These are phyloP conservation scores for Penaeus chinensis DNA, from an alignment of 1,140 invertebrate species.

Conservation along the genomic window DNA sequence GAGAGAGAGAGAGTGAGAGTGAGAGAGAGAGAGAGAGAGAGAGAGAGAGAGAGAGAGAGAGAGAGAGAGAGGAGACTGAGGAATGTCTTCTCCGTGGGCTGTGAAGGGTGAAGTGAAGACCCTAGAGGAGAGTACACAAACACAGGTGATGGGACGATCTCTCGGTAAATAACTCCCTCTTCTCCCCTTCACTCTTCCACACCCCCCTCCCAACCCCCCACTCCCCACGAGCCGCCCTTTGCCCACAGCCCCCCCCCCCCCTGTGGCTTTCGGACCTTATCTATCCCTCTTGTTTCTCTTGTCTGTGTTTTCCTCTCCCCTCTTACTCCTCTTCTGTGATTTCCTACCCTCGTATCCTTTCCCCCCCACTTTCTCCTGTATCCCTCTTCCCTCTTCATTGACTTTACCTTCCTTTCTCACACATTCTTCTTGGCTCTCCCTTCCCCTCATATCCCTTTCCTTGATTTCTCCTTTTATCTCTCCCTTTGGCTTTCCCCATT, in stretches of 20 bases:
- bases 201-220: neutral
- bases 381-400: neutral
- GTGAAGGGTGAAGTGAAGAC: too few species aligned
- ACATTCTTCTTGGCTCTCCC: neutral
- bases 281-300: neutral
- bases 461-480: neutral
- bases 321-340: neutral
- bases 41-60: too few species aligned
- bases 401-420: neutral
- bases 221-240: neutral
- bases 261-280: neutral
- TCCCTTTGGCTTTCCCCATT: neutral
- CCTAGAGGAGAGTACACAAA: too few species aligned
- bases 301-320: neutral
- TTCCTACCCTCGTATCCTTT: neutral
- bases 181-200: neutral
- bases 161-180: neutral
- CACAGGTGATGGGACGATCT: too few species aligned
- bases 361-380: neutral
- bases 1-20: too few species aligned
- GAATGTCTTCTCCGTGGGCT: too few species aligned
- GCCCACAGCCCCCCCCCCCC: neutral
- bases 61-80: too few species aligned
- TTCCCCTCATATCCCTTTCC: neutral
- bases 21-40: too few species aligned